Evolutionary conservation across 2,113 vertebrate genomes (phyloP).

Genomic region (Microcebus tavaratra): DNA sequence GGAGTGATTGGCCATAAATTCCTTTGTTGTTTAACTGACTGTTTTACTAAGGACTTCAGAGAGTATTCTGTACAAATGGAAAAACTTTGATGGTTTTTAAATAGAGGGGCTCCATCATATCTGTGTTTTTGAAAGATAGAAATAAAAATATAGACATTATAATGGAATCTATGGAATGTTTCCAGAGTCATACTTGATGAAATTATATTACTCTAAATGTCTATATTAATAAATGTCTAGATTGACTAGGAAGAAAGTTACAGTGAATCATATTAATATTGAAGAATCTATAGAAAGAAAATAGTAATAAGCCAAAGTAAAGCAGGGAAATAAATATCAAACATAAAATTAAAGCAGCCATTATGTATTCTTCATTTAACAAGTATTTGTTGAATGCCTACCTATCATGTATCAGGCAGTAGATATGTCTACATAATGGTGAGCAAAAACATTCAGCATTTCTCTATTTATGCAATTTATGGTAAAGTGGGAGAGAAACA

Average conservation of each 20-base stretch:
- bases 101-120: background rate
- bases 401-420: background rate
- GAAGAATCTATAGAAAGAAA: conserved; percentile 1
- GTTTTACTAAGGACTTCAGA: conserved; percentile 35
- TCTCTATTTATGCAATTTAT: background rate
- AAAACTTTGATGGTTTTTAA: background rate
- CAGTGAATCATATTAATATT: background rate
- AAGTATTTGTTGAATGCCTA: background rate
- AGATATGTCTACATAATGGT: background rate
- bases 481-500: background rate
- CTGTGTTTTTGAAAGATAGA: conserved; percentile 16
- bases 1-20: background rate
- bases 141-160: conserved; percentile 8
- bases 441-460: background rate
- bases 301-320: background rate
- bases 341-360: background rate
- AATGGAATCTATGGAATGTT: background rate
- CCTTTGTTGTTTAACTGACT: background rate
- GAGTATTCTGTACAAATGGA: background rate
- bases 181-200: background rate
- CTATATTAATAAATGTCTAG: background rate
- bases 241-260: conserved; percentile 1
- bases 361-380: background rate
- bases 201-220: background rate
- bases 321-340: conserved; percentile 2